These are phyloP conservation scores for Campoletis sonorensis DNA, from an alignment of 1,140 invertebrate genomes.

Conservation along the genomic window DNA sequence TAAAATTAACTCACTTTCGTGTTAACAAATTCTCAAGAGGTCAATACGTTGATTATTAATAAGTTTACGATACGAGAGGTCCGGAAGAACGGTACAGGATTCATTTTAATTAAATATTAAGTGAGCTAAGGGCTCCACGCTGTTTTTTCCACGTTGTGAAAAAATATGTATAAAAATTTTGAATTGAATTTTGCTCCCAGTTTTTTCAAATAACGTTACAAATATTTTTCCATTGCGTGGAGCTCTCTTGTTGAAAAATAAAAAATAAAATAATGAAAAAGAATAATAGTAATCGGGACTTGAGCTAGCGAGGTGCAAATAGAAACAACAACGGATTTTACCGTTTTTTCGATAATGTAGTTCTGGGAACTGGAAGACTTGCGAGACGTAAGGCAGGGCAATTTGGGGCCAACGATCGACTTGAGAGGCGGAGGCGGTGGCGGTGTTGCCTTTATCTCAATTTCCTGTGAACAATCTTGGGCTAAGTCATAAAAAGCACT, in stretches of 20 bases:
- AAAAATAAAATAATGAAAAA: slow-evolving; percentile 47
- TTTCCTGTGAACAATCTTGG: slow-evolving; percentile 70
- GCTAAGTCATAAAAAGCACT: slow-evolving; percentile 48
- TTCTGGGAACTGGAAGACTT: slow-evolving; percentile 74
- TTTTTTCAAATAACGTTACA: no score
- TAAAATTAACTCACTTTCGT: slow-evolving; percentile 50
- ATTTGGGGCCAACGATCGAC: slow-evolving; percentile 74
- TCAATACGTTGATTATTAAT: slow-evolving; percentile 55
- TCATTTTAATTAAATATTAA: background rate
- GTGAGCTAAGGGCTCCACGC: background rate
- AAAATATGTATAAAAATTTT: no score
- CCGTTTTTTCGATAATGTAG: slow-evolving; percentile 78
- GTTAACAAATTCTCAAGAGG: slow-evolving; percentile 51
- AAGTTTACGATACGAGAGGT: slow-evolving; percentile 41
- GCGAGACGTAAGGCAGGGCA: slow-evolving; percentile 71
- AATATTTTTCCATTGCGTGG: background rate
- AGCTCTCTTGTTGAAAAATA: slow-evolving; percentile 13
- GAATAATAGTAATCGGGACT: slow-evolving; percentile 52
- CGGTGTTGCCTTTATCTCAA: slow-evolving; percentile 71
- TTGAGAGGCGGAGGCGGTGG: slow-evolving; percentile 71
- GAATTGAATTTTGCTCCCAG: no score
- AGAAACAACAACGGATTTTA: slow-evolving; percentile 71
- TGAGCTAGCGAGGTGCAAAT: slow-evolving; percentile 61
- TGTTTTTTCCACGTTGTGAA: no score
- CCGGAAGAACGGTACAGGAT: slow-evolving; percentile 3